Percentiles rank a stretch among this genome's conserved stretches.
Conservation (phyloP, 2,888 invertebrate genomes). For the Drosophila paramelanica region DNA sequence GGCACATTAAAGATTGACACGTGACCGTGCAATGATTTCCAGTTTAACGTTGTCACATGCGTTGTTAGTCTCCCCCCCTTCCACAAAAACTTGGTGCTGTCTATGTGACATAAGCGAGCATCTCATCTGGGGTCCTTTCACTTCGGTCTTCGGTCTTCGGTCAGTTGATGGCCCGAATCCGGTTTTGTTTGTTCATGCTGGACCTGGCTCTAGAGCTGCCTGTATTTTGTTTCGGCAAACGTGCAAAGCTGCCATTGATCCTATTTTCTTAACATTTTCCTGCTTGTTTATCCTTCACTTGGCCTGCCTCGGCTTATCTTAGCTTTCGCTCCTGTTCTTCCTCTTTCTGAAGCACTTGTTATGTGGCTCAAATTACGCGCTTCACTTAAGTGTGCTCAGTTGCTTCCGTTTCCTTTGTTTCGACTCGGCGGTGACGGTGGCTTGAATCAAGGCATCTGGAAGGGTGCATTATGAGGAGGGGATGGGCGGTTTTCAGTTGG, state of each 20-base stretch:
- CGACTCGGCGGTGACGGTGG: constrained; percentile 3
- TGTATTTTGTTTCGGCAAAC: constrained; percentile 66
- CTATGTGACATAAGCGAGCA: constrained; percentile 54
- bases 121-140: constrained; percentile 42
- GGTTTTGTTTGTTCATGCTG: constrained; percentile 11
- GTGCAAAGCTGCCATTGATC: constrained; percentile 79
- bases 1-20: constrained; percentile 82
- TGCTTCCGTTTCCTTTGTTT: constrained; percentile 68
- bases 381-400: constrained; percentile 80
- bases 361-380: constrained; percentile 81
- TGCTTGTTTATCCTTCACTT: constrained; percentile 24
- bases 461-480: neutral
- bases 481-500: constrained; percentile 25
- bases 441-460: constrained; percentile 12
- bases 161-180: constrained; percentile 26
- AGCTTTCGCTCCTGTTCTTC: neutral
- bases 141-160: constrained; percentile 38
- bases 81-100: constrained; percentile 1
- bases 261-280: constrained; percentile 71
- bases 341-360: constrained; percentile 67
- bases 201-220: constrained; percentile 13
- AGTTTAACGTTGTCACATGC: constrained; percentile 81
- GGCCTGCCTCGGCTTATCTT: constrained; percentile 16
- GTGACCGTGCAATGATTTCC: constrained; percentile 84
- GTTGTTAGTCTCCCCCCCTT: constrained; percentile 21